A percentile compares a stretch with the other conserved stretches of the same genome.
These are phyloP conservation scores for Drosophila carrolli DNA, from an alignment of 1,140 invertebrate species.

Conservation along the genomic window DNA sequence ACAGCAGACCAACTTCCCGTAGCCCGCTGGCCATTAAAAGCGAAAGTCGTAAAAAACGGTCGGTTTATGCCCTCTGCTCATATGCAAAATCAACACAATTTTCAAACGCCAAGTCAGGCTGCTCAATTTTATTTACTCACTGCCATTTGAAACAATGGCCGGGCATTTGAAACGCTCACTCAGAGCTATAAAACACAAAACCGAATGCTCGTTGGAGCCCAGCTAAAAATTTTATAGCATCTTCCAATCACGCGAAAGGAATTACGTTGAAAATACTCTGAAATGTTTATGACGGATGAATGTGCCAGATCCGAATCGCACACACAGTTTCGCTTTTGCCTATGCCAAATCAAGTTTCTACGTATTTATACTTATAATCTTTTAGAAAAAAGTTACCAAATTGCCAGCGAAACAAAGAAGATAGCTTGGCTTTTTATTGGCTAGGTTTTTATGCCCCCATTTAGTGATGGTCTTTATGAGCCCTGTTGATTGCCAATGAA, in stretches of 20 bases:
- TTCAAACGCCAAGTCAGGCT: constrained; percentile 21
- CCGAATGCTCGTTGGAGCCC: constrained; percentile 3
- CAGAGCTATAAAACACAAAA: constrained; percentile 23
- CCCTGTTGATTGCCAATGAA: constrained; percentile 49
- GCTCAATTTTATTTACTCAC: constrained; percentile 69
- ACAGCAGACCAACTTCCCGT: constrained; percentile 59
- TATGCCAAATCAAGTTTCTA: constrained; percentile 69
- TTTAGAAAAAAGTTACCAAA: constrained; percentile 50
- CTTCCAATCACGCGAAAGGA: constrained; percentile 57
- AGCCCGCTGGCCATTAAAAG: constrained; percentile 66
- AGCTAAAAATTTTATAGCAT: constrained; percentile 66
- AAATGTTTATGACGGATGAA: constrained; percentile 64
- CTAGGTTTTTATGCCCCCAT: constrained; percentile 45
- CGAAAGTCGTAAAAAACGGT: constrained; percentile 75
- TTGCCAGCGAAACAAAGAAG: constrained; percentile 49
- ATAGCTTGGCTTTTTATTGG: constrained; percentile 57
- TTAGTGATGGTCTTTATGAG: constrained; percentile 54
- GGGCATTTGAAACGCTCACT: constrained; percentile 61
- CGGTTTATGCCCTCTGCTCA: constrained; percentile 46
- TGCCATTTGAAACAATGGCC: constrained; percentile 67
- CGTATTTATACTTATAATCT: constrained; percentile 56
- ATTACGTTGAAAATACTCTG: constrained; percentile 51
- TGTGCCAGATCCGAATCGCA: constrained; percentile 43
- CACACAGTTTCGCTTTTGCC: constrained; percentile 13
- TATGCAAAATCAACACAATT: constrained; percentile 73